Evolutionary conservation across 2,797 vertebrate genomes (phyloP).

Genomic region (Alauda arvensis): DNA sequence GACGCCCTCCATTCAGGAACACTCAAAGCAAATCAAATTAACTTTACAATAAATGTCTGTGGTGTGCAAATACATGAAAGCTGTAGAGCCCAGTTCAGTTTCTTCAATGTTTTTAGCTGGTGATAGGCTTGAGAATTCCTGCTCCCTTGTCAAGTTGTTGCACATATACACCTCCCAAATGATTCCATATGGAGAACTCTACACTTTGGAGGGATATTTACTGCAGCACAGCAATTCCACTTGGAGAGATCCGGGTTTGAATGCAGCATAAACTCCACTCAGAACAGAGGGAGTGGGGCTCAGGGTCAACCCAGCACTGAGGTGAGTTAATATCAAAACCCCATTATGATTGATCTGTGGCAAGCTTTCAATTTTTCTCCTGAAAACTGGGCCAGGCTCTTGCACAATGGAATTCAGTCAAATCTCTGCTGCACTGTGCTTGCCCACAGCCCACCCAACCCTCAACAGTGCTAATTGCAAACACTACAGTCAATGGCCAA

Average conservation of each 20-base stretch:
- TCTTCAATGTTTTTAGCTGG: neutral
- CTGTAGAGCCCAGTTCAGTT: neutral
- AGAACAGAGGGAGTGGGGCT: neutral
- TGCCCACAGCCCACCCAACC: neutral
- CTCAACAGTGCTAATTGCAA: conserved; percentile 12
- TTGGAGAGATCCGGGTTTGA: neutral
- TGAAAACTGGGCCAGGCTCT: neutral
- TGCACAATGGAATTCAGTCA: neutral
- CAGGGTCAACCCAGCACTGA: neutral
- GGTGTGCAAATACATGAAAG: neutral
- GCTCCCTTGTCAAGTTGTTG: neutral
- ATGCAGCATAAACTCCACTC: neutral
- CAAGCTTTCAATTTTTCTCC: neutral
- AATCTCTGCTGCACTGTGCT: neutral
- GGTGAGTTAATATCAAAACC: neutral
- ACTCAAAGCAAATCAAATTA: neutral
- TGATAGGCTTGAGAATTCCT: neutral
- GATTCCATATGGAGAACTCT: neutral
- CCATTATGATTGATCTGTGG: neutral
- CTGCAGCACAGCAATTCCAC: neutral
- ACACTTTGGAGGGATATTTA: neutral
- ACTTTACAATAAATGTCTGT: neutral
- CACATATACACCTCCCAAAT: neutral
- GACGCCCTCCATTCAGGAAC: neutral
- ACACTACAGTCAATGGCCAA: conserved; percentile 25